Percentiles rank a stretch among this genome's conserved stretches.
These are phyloP conservation scores for Dendronephthya gigantea DNA, from an alignment of 64 coral and sea anemone species.

Conservation along the genomic window DNA sequence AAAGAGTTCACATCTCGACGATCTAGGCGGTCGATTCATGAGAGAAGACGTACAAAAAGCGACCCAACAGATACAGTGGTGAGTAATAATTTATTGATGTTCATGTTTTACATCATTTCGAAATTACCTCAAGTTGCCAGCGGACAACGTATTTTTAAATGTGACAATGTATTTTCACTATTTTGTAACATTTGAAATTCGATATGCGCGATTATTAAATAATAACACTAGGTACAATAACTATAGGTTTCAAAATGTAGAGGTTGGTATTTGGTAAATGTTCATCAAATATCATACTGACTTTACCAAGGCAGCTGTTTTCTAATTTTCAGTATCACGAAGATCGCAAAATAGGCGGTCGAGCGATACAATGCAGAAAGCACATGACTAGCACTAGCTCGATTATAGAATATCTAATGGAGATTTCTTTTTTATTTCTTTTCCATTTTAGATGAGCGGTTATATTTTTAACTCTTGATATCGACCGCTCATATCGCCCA, in stretches of 20 bases:
- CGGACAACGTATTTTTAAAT: not conserved
- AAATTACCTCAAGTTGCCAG: not conserved
- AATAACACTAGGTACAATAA: no score
- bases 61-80: not conserved
- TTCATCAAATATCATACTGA: no score
- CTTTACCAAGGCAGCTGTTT: no score
- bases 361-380: not conserved
- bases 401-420: not conserved
- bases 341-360: no score
- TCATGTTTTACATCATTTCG: not conserved
- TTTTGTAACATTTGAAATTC: no score
- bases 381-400: not conserved
- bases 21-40: not conserved
- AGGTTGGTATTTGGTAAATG: no score
- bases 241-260: no score
- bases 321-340: no score
- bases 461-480: not conserved
- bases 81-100: not conserved
- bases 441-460: not conserved
- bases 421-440: no score
- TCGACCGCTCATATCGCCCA: not conserved
- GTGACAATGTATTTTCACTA: no score
- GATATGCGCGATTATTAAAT: no score
- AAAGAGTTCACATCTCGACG: not conserved
- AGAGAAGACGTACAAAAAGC: not conserved